Evolutionary conservation across 2,888 invertebrate species (phyloP), one percentile per base, ranked within the genome.

Genomic region (Noctuana brunneofusca): DNA sequence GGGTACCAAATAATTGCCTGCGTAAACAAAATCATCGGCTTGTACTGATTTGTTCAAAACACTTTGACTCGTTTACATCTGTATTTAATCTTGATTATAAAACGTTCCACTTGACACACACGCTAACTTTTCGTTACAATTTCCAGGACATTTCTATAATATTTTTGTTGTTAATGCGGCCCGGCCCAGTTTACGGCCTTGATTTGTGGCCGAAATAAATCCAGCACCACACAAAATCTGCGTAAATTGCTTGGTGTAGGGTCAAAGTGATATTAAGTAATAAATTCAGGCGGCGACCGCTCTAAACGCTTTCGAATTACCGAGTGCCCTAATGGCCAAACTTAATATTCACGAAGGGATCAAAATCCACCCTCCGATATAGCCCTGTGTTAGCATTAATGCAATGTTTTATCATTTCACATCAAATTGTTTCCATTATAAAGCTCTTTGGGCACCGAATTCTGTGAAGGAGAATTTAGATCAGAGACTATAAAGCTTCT

Each of bases 331-430:
- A 85, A 87, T 84, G 82, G 80, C 70, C 76, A 76, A 84, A 84
- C 84, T 87, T 86, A 86, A 86, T 84, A 87, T 87, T 86, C 86
- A 82, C 79, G 75, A 74, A 79, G 81, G 83, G 83, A 78, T 80
- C 77, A 70, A 69, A 69, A 66, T 68, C 69, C 65, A 70, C 62
- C 70, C 66, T 71, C 54, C 65, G 59, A 68, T 68, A 68, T 24
- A 38, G 49, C 62, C 55, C 58, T 8, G 43, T 54, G 48, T 53
- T 63, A 58, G 58, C 41, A 53, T 55, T 43, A 57, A 52, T 57
- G 56, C 50, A 32, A 63, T 63, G 46, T 50, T 57, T 57, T 57
- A 63, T 41, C 32, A 52, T 63, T 57, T 62, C 46, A 67, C 66
- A 68, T 69, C 72, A 72, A 74, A 74, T 71, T 75, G 70, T 74